Percentiles rank a stretch among this genome's conserved stretches.
phyloP scores from a whole-genome alignment of 2,113 vertebrate species.

The Plectropomus leopardus region DNA sequence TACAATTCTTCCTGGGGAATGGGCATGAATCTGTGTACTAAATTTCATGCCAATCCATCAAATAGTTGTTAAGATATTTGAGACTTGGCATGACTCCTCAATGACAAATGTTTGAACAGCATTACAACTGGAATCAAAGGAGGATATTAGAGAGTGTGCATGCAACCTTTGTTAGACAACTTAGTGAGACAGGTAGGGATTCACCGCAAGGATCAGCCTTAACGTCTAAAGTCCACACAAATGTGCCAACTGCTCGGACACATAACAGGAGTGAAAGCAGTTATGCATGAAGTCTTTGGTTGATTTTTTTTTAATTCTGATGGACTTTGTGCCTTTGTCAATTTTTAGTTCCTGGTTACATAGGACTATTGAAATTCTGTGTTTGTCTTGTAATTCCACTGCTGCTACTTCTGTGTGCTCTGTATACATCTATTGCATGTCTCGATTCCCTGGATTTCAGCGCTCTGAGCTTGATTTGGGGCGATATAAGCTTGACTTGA shows the following conservation, averaged over 20 bases:
- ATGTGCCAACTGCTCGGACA: not conserved
- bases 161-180: not conserved
- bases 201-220: no score
- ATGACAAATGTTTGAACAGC: slow-evolving; percentile 1
- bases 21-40: no score
- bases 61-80: no score
- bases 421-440: no score
- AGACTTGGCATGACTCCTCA: slow-evolving; percentile 4
- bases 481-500: no score
- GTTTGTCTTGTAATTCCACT: not conserved
- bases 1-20: no score
- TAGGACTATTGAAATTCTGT: not conserved
- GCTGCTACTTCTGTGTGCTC: not conserved
- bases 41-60: no score
- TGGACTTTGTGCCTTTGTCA: not conserved
- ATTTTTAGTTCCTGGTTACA: not conserved
- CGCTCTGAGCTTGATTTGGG: no score
- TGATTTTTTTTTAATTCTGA: not conserved
- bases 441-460: no score
- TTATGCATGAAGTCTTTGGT: not conserved
- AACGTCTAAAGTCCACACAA: not conserved
- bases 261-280: not conserved
- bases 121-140: not conserved
- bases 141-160: not conserved
- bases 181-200: not conserved